Evolutionary conservation across 2,113 vertebrate genomes (phyloP), one percentile per base, ranked within the genome.

Genomic region (Sorex fumeus): DNA sequence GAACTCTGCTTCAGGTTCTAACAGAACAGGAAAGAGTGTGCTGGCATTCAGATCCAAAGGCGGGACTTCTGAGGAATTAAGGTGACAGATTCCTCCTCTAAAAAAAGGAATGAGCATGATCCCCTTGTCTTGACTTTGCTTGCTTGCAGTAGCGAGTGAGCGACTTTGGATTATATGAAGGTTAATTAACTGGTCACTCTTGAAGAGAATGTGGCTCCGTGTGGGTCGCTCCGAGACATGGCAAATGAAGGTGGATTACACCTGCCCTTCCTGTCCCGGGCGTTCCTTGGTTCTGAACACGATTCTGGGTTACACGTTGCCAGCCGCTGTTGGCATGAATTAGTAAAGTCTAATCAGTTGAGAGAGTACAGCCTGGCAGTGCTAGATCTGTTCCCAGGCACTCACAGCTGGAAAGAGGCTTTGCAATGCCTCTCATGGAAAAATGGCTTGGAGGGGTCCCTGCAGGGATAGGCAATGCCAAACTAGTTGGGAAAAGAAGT

Each of bases 131-230:
- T 94, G 93, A 93, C 94, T 95, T 57, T 92, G 91, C 43, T 91
- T 30, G 21, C 83, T 84, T 87, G 80, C 76, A 84, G 82, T 95
- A 96, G 94, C 72, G n/a, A 96, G 92, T 64, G 80, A 77, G 67
- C 94, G 88, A 93, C 47, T 96, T 95, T 94, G 94, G 96, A 84
- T 88, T 92, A 91, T 88, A 36, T 30, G 32, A 93, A 97, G 77
- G 90, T 95, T 97, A 96, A 96, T 97, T 96, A 96, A 95, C 57
- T 94, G 87, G 93, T 81, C 92, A 88, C 82, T 95, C 90, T 88
- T 94, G 88, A 94, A 90, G 95, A 93, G 88, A 80, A 36, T 64
- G 62, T 82, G 82, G 85, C 86, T 94, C 75, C 69, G 45, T 66
- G 82, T 71, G 95, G 84, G 93, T 95, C 94, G 92, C 84, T 95